A percentile compares a stretch with the other conserved stretches of the same genome.
Conservation (phyloP, 2,888 invertebrate genomes). For the Stictocephala bisonia region DNA sequence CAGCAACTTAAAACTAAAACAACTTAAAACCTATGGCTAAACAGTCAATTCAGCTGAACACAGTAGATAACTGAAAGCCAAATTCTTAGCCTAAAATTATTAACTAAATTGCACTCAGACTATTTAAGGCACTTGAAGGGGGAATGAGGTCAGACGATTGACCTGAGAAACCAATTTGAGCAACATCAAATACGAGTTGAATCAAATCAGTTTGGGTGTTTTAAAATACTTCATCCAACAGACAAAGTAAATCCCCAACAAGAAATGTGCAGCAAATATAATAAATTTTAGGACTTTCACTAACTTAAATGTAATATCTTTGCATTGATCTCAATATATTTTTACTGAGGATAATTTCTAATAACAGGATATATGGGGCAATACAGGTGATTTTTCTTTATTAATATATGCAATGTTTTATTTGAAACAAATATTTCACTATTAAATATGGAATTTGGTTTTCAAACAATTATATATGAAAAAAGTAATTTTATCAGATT, state of each 20-base stretch:
- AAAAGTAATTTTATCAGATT: no score
- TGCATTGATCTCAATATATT: no score
- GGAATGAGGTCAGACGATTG: conserved; percentile 21
- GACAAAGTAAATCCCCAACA: not conserved
- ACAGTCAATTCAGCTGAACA: conserved; percentile 37
- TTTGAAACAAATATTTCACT: no score
- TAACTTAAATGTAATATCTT: no score
- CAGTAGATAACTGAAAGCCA: conserved; percentile 18
- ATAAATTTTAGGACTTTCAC: no score
- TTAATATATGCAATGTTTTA: no score
- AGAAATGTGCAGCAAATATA: not conserved
- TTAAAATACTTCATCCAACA: not conserved
- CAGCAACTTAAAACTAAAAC: conserved; percentile 33
- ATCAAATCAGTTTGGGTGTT: not conserved
- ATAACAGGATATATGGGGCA: no score
- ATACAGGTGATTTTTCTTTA: no score
- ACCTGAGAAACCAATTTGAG: not conserved
- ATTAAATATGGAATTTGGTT: no score
- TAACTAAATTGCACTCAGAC: conserved; percentile 48
- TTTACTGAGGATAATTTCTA: no score
- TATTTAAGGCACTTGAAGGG: conserved; percentile 33
- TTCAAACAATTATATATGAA: no score
- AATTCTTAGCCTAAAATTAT: conserved; percentile 40
- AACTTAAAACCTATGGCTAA: conserved; percentile 39
- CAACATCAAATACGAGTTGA: not conserved